These are phyloP conservation scores for Perithous albicinctus DNA, from an alignment of 2,888 invertebrate species.

Conservation along the genomic window DNA sequence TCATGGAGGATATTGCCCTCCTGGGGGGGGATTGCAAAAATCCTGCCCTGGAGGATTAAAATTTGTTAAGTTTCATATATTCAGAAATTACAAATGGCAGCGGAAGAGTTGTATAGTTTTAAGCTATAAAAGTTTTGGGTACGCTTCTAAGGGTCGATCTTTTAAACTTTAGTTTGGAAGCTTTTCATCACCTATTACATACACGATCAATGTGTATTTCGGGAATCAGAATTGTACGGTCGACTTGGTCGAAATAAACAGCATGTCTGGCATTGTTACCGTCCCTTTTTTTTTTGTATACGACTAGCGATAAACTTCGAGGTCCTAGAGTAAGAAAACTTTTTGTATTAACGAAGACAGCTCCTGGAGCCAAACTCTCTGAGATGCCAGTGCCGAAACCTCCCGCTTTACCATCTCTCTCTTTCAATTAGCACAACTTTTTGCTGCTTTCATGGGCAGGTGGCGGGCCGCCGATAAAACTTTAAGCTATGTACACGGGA, in stretches of 20 bases:
- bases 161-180: not conserved
- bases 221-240: not conserved
- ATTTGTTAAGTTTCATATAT: no score
- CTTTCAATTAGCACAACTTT: constrained; percentile 52
- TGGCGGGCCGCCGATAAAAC: constrained; percentile 31
- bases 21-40: no score
- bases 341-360: constrained; percentile 47
- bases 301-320: constrained; percentile 4
- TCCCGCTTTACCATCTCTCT: constrained; percentile 5
- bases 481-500: constrained; percentile 21
- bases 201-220: not conserved
- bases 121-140: no score
- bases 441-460: constrained; percentile 19
- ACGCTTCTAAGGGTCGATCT: no score
- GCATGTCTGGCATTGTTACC: not conserved
- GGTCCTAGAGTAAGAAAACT: constrained; percentile 28
- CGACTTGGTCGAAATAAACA: not conserved
- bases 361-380: constrained; percentile 1
- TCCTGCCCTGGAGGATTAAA: no score
- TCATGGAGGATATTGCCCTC: no score
- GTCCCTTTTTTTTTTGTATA: not conserved
- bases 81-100: no score
- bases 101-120: no score
- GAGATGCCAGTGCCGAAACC: constrained; percentile 34
- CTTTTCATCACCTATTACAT: not conserved